Evolutionary conservation across 1,140 invertebrate species (phyloP).

Genomic region (Tetragonula clypearis): DNA sequence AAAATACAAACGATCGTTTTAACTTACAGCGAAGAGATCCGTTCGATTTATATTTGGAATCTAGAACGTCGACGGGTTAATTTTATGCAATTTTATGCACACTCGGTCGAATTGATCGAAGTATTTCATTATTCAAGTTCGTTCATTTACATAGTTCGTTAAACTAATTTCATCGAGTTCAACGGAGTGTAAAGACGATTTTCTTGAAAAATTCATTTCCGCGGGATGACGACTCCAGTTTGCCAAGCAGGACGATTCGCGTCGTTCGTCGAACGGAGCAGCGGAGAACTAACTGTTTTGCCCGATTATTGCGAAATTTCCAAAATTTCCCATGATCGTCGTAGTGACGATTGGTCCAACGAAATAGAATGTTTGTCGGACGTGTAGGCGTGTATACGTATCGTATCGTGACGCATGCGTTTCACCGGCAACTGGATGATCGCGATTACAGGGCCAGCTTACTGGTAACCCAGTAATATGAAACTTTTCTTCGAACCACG

Average conservation of each 20-base stretch:
- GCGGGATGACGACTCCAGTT: neutral
- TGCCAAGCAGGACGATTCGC: too few relatives aligned
- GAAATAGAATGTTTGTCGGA: neutral
- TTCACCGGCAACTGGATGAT: slow-evolving; percentile 29
- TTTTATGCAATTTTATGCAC: too few relatives aligned
- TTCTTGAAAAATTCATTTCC: neutral
- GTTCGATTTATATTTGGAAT: too few relatives aligned
- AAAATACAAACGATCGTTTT: too few relatives aligned
- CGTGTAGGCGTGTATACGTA: neutral
- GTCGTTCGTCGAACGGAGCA: neutral
- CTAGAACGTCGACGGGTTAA: too few relatives aligned
- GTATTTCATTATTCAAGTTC: neutral
- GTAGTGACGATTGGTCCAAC: neutral
- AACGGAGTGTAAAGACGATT: neutral
- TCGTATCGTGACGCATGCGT: neutral
- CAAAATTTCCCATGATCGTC: neutral
- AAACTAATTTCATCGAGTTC: neutral
- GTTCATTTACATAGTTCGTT: neutral
- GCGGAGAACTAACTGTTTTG: neutral
- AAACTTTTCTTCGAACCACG: slow-evolving; percentile 46
- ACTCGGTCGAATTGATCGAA: too few relatives aligned
- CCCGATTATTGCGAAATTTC: neutral
- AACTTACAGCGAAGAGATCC: too few relatives aligned
- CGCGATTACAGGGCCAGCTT: slow-evolving; percentile 20
- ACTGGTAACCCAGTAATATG: slow-evolving; percentile 2